Evolutionary conservation across 2,113 vertebrate genomes (phyloP), one percentile per base, ranked within the genome.

Genomic region (Irena cyanogastra): DNA sequence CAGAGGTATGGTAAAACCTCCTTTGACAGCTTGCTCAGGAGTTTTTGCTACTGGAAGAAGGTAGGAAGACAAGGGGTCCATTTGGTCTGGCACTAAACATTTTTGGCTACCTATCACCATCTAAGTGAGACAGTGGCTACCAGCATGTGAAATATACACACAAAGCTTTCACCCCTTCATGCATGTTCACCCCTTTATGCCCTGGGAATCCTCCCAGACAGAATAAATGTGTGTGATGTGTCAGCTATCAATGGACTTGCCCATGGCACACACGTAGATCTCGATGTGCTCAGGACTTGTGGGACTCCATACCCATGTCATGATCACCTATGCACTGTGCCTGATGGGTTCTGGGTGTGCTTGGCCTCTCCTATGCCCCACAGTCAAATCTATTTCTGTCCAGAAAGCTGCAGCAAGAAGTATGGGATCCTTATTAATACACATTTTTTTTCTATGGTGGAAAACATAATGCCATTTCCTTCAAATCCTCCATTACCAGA

Each of bases 281-380:
- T 28, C 0, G 0, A 14, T 8, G 37, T 53, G 52, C 81, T 70
- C 0, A 0, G 69, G 50, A n/a, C 47, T 33, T 37, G 54, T 6
- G 50, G 65, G 28, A 45, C 42, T 68, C 57, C 35, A 4, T 3
- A 44, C 11, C 7, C 13, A 3, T 2, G 13, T 1, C 49, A 15
- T 5, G 54, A 65, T 17, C 44, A 83, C 16, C 44, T 42, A 0
- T 8, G 37, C 28, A 56, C 52, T 16, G 45, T 42, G 49, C 39
- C 68, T 2, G 2, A 24, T 10, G 56, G 24, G 8, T 60, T 69
- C 45, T 74, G 69, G 33, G 10, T 26, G 42, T 49, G 56, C 37
- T 49, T 77, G 44, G 56, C 66, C 44, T 64, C 75, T 92, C 64
- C 56, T 39, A 2, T 21, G 33, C 41, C 28, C 30, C 56, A 50